Percentiles rank a stretch among this genome's conserved stretches.
phyloP scores from a whole-genome alignment of 2,888 invertebrate genomes.

The Biston betularia region DNA sequence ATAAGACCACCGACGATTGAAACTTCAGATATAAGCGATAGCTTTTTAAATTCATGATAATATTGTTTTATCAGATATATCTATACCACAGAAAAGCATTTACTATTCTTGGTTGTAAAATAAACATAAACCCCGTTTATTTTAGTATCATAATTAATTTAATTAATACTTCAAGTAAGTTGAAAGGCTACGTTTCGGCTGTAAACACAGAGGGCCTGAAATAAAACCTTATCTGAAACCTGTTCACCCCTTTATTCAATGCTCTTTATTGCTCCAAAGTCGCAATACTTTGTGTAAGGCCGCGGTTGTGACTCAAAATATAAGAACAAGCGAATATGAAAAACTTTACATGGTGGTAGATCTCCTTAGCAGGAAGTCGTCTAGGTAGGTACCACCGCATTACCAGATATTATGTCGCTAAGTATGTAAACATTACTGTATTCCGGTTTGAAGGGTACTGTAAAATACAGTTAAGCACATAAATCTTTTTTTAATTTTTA shows the following conservation, averaged over 20 bases:
- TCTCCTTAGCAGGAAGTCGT: no score
- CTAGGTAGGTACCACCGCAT: no score
- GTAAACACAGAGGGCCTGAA: conserved; percentile 53
- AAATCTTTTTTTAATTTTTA: no score
- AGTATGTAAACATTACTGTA: no score
- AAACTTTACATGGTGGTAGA: not conserved
- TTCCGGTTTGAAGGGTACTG: no score
- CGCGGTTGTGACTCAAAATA: conserved; percentile 9
- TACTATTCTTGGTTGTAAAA: conserved; percentile 21
- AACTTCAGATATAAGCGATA: no score
- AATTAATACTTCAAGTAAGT: conserved; percentile 44
- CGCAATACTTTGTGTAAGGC: conserved; percentile 65
- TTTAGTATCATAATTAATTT: conserved; percentile 46
- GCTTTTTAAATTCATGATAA: no score
- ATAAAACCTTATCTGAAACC: conserved; percentile 67
- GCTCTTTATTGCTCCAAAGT: conserved; percentile 70
- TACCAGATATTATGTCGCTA: no score
- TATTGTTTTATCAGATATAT: conserved; percentile 2
- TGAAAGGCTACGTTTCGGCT: conserved; percentile 44
- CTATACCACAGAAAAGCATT: conserved; percentile 3
- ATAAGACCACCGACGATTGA: no score
- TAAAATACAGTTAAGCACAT: no score
- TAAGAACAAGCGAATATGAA: conserved; percentile 5
- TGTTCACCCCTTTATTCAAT: conserved; percentile 67
- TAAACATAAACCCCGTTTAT: conserved; percentile 40